These are phyloP conservation scores for Sprattus sprattus DNA, from an alignment of 2,113 vertebrate species.

Conservation along the genomic window DNA sequence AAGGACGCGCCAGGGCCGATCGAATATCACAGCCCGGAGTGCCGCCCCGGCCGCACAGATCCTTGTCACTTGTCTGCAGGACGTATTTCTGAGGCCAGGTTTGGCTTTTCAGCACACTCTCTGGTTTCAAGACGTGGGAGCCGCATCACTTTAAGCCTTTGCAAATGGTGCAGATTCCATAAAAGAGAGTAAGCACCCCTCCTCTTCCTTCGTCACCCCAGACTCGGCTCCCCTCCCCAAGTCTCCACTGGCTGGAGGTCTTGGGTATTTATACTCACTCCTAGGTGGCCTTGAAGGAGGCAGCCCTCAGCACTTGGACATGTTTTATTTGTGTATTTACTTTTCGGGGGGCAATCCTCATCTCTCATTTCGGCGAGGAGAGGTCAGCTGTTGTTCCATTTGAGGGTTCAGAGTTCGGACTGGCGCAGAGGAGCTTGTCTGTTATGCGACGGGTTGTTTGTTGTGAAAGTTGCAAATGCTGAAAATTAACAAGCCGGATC, in stretches of 20 bases:
- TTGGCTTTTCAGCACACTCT: slow-evolving; percentile 74
- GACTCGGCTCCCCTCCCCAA: background rate
- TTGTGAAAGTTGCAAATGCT: background rate
- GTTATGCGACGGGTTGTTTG: background rate
- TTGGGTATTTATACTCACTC: slow-evolving; percentile 53
- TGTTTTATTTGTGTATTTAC: slow-evolving; percentile 59
- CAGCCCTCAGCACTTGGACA: slow-evolving; percentile 42
- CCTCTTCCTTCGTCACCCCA: background rate
- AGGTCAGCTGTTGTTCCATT: slow-evolving; percentile 63
- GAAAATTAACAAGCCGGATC: background rate
- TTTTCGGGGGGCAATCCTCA: slow-evolving; percentile 30
- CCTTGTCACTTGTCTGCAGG: slow-evolving; percentile 65
- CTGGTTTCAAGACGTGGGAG: slow-evolving; percentile 65
- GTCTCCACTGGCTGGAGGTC: slow-evolving; percentile 58
- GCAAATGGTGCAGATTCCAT: slow-evolving; percentile 70
- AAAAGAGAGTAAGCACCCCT: slow-evolving; percentile 62
- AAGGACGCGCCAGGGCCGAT: slow-evolving; percentile 52
- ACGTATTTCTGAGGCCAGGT: slow-evolving; percentile 69
- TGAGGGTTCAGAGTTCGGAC: slow-evolving; percentile 43
- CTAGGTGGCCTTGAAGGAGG: slow-evolving; percentile 55
- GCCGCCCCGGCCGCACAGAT: slow-evolving; percentile 56
- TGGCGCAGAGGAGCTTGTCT: background rate
- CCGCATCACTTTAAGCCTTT: slow-evolving; percentile 56
- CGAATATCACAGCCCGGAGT: slow-evolving; percentile 66
- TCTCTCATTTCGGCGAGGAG: slow-evolving; percentile 3